Evolutionary conservation across 1,140 invertebrate species (phyloP).

Genomic region (Drosophila parabipectinata): DNA sequence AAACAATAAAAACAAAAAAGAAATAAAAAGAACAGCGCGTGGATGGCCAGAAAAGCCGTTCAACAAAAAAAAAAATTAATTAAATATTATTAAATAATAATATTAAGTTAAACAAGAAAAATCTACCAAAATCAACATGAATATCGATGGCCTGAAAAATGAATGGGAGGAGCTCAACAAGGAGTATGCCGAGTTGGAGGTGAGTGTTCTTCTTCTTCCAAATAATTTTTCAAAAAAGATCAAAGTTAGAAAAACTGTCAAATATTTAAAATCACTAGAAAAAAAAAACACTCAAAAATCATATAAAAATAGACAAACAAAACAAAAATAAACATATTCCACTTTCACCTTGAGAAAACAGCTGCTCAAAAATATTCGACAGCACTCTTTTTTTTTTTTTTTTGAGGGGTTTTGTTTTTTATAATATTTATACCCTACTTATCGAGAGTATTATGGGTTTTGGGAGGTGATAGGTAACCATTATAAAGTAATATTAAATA

Average conservation of each 20-base stretch:
- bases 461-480: not conserved
- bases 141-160: slow-evolving; percentile 83
- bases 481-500: too few species aligned
- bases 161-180: slow-evolving; percentile 88
- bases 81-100: not conserved
- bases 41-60: slow-evolving; percentile 17
- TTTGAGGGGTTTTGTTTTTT: not conserved
- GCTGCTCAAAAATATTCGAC: slow-evolving; percentile 35
- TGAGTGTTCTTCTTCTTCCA: slow-evolving; percentile 68
- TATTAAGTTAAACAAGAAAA: not conserved
- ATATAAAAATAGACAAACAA: slow-evolving; percentile 3
- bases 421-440: not conserved
- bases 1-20: slow-evolving; percentile 11
- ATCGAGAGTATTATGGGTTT: not conserved
- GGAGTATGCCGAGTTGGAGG: slow-evolving; percentile 87
- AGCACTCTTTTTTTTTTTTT: not conserved
- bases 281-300: too few species aligned
- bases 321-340: slow-evolving; percentile 8
- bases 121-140: slow-evolving; percentile 43
- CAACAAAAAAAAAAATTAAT: slow-evolving; percentile 15
- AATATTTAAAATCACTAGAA: not conserved
- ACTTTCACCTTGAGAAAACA: slow-evolving; percentile 51
- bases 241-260: slow-evolving; percentile 7
- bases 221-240: not conserved
- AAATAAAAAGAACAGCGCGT: slow-evolving; percentile 6